phyloP scores from a whole-genome alignment of 2,888 invertebrate species.

The Scelioninae gen. 1 region DNA sequence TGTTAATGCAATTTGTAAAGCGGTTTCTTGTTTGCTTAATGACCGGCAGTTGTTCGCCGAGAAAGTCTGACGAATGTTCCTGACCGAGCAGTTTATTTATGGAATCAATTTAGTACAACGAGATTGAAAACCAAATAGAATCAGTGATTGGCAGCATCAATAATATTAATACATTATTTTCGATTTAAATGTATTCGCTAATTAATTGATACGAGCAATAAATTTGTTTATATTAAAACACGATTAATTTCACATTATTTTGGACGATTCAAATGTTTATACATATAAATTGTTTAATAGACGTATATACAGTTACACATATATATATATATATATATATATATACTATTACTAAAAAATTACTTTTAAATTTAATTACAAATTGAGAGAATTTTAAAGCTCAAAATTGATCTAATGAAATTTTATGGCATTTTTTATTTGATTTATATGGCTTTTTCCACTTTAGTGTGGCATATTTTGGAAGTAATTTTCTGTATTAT shows the following conservation, averaged over 20 bases:
- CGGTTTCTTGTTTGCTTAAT: constrained; percentile 52
- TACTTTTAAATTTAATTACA: too few species aligned
- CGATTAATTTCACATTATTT: not conserved
- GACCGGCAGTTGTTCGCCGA: constrained; percentile 33
- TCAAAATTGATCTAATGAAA: too few species aligned
- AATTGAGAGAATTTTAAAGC: too few species aligned
- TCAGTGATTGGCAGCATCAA: constrained; percentile 20
- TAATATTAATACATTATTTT: constrained; percentile 5
- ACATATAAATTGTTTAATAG: too few species aligned
- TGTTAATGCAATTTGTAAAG: constrained; percentile 58
- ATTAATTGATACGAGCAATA: not conserved
- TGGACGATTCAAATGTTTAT: not conserved
- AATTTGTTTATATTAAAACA: not conserved
- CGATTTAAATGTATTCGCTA: not conserved
- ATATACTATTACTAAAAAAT: too few species aligned
- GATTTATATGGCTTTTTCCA: too few species aligned
- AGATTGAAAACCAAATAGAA: constrained; percentile 35
- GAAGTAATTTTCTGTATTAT: too few species aligned
- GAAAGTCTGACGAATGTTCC: constrained; percentile 44
- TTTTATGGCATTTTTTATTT: too few species aligned
- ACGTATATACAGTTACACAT: too few species aligned
- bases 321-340: too few species aligned
- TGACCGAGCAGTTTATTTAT: constrained; percentile 46
- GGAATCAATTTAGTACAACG: constrained; percentile 43
- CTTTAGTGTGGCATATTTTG: too few species aligned